Evolutionary conservation across 1,140 invertebrate genomes (phyloP).

Genomic region (Doryteuthis pealeii): DNA sequence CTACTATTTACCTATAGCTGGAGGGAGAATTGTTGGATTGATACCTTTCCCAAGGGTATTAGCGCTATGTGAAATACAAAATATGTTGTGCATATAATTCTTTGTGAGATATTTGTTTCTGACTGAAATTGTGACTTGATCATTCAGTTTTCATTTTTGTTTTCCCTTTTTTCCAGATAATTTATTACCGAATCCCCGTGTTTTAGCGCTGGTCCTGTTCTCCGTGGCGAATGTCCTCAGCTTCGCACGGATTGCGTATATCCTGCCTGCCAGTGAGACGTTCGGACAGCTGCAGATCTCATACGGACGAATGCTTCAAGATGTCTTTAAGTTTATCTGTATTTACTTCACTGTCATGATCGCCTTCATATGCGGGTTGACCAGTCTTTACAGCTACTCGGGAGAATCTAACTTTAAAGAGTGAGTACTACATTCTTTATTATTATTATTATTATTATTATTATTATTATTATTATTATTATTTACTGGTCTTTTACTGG

Average conservation of each 20-base stretch:
- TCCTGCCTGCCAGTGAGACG: slow-evolving; percentile 44
- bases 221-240: slow-evolving; percentile 46
- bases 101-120: too few relatives aligned
- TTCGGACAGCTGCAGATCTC: slow-evolving; percentile 71
- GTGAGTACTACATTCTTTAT: slow-evolving; percentile 13
- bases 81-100: too few relatives aligned
- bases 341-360: slow-evolving; percentile 87
- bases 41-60: too few relatives aligned
- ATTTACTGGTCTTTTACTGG: too few relatives aligned
- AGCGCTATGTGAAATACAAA: too few relatives aligned
- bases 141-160: too few relatives aligned
- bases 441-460: too few relatives aligned
- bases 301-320: slow-evolving; percentile 86
- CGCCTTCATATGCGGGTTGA: slow-evolving; percentile 81
- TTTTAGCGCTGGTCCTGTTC: slow-evolving; percentile 39
- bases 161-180: slow-evolving; percentile 19
- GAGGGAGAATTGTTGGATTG: too few relatives aligned
- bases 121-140: too few relatives aligned
- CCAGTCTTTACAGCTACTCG: slow-evolving; percentile 42
- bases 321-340: slow-evolving; percentile 92
- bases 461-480: too few relatives aligned
- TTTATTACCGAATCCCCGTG: slow-evolving; percentile 30
- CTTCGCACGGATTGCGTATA: slow-evolving; percentile 43
- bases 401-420: slow-evolving; percentile 30
- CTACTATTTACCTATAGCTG: too few relatives aligned